Evolutionary conservation across 2,113 vertebrate species (phyloP).

Genomic region (Empidonax alnorum): DNA sequence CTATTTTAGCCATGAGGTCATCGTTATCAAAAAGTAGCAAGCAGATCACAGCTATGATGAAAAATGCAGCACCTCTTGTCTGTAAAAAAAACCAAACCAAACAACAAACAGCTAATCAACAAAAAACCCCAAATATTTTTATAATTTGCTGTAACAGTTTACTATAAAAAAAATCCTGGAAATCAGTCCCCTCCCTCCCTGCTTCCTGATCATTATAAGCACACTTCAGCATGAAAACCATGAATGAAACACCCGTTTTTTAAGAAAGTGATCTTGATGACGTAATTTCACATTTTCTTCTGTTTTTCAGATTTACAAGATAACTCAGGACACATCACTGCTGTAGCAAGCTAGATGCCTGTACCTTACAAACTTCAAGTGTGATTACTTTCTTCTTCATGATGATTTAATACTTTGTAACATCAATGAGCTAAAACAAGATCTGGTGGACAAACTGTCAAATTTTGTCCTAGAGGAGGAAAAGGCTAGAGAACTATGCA

Average conservation of each 20-base stretch:
- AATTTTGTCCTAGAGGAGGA: background rate
- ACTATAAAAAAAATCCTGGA: background rate
- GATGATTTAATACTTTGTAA: background rate
- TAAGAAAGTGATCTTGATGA: background rate
- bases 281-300: background rate
- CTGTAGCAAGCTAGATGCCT: background rate
- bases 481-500: background rate
- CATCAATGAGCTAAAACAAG: background rate
- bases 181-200: background rate
- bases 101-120: background rate
- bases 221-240: background rate
- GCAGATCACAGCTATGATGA: constrained; percentile 95
- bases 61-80: constrained; percentile 95
- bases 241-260: background rate
- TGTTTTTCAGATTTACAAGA: background rate
- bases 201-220: background rate
- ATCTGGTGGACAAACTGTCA: background rate
- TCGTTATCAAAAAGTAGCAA: constrained; percentile 97
- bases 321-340: background rate
- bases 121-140: background rate
- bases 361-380: background rate
- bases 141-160: background rate
- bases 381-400: background rate
- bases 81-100: constrained; percentile 48
- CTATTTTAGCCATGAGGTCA: constrained; percentile 98